Evolutionary conservation across 2,888 invertebrate genomes (phyloP).

Genomic region (Prosopocoilus inquinatus): DNA sequence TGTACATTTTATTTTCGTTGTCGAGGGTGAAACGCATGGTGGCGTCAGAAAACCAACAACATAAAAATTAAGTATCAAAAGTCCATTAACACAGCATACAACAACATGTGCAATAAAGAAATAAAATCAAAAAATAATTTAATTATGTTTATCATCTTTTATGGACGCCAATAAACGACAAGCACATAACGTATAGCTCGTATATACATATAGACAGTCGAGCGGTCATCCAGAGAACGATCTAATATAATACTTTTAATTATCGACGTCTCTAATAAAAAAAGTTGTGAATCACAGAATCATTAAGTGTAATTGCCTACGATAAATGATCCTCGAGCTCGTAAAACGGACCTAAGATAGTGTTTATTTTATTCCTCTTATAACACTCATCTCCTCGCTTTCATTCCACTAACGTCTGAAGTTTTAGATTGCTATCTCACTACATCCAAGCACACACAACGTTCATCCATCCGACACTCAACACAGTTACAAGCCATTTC

Average conservation of each 20-base stretch:
- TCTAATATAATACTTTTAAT: constrained; percentile 38
- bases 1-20: too few relatives aligned
- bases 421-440: constrained; percentile 1
- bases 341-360: constrained; percentile 41
- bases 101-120: constrained; percentile 38
- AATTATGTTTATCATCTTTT: constrained; percentile 46
- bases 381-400: constrained; percentile 31
- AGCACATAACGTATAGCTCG: constrained; percentile 30
- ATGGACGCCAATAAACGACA: constrained; percentile 38
- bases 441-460: not conserved
- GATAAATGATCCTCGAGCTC: constrained; percentile 41
- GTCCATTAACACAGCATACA: constrained; percentile 32
- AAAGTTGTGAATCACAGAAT: constrained; percentile 47
- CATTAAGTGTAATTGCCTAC: constrained; percentile 48
- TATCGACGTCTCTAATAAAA: constrained; percentile 36
- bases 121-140: constrained; percentile 46
- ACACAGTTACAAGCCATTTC: not conserved
- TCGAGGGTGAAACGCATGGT: not conserved
- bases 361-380: constrained; percentile 48
- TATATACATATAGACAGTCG: constrained; percentile 14
- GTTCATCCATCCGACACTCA: not conserved
- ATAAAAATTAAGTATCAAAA: constrained; percentile 12
- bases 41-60: constrained; percentile 4
- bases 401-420: constrained; percentile 15
- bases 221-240: constrained; percentile 25